These are phyloP conservation scores for Brachyopa scutellaris DNA, from an alignment of 2,888 invertebrate species.

Conservation along the genomic window DNA sequence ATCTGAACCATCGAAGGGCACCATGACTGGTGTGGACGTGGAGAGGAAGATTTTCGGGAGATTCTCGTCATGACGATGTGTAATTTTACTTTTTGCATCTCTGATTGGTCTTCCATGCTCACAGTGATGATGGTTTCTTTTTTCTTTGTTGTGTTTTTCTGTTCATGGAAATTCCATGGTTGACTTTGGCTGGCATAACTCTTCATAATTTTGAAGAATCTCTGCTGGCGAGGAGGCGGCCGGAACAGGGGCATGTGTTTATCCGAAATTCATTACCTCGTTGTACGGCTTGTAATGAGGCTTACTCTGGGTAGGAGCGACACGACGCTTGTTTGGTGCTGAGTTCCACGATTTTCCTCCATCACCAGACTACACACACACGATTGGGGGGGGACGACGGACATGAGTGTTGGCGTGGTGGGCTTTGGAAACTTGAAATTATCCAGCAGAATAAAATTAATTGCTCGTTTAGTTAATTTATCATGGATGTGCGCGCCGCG, in stretches of 20 bases:
- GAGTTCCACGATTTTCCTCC: constrained; percentile 55
- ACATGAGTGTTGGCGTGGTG: constrained; percentile 51
- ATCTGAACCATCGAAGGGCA: constrained; percentile 32
- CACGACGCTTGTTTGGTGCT: constrained; percentile 38
- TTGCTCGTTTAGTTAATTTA: constrained; percentile 73
- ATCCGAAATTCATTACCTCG: constrained; percentile 70
- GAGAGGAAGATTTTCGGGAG: constrained; percentile 23
- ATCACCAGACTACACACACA: neutral
- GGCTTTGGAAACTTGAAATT: constrained; percentile 66
- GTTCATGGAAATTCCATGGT: constrained; percentile 60
- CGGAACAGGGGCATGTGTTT: constrained; percentile 47
- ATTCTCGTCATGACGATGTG: constrained; percentile 63
- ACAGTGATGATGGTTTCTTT: constrained; percentile 31
- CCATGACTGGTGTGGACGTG: neutral
- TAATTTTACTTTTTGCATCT: constrained; percentile 69
- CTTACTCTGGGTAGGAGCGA: constrained; percentile 19
- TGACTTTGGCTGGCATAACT: constrained; percentile 68
- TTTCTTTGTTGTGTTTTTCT: constrained; percentile 23
- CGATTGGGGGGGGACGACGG: neutral
- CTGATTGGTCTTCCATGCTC: constrained; percentile 58
- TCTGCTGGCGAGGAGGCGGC: neutral
- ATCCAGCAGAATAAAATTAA: constrained; percentile 71
- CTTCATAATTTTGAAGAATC: constrained; percentile 69
- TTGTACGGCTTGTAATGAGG: constrained; percentile 65
- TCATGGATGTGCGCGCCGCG: constrained; percentile 53